Percentiles rank a stretch among this genome's conserved stretches.
phyloP scores from a whole-genome alignment of 2,888 invertebrate species.

The Orthosia gracilis region DNA sequence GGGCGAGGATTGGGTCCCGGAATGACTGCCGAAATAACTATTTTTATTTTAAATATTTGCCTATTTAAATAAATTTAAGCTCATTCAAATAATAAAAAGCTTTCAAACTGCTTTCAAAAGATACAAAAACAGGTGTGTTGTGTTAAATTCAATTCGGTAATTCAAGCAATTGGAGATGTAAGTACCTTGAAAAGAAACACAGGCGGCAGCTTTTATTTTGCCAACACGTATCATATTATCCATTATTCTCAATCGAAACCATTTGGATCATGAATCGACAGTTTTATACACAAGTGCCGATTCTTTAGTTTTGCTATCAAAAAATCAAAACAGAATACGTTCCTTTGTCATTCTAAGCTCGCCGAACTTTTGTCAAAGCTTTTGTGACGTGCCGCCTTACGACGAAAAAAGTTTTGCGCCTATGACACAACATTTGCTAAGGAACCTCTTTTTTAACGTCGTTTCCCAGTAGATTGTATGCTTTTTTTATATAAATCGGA shows the following conservation, averaged over 20 bases:
- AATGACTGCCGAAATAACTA: constrained; percentile 26
- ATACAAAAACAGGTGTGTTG: constrained; percentile 46
- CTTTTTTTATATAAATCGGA: constrained; percentile 70
- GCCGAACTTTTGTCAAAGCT: constrained; percentile 83
- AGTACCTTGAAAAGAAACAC: constrained; percentile 52
- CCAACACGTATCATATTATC: constrained; percentile 77
- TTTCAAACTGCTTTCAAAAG: neutral
- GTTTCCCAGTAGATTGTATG: constrained; percentile 61
- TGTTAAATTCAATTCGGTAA: constrained; percentile 41
- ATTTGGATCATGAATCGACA: constrained; percentile 77
- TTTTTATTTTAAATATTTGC: constrained; percentile 23
- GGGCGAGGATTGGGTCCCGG: constrained; percentile 28
- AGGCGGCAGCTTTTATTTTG: constrained; percentile 73
- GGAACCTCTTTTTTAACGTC: constrained; percentile 74
- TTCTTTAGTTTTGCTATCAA: constrained; percentile 83
- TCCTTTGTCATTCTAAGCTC: constrained; percentile 78
- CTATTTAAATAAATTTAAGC: neutral
- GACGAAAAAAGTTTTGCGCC: constrained; percentile 73
- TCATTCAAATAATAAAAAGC: constrained; percentile 3
- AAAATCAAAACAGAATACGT: constrained; percentile 86
- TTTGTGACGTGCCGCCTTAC: constrained; percentile 79
- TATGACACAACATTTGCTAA: constrained; percentile 79
- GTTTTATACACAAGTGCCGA: constrained; percentile 80
- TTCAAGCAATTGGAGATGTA: constrained; percentile 59
- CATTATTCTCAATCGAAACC: constrained; percentile 72